Evolutionary conservation across 2,888 invertebrate species (phyloP).

Genomic region (Metacarcinus magister): DNA sequence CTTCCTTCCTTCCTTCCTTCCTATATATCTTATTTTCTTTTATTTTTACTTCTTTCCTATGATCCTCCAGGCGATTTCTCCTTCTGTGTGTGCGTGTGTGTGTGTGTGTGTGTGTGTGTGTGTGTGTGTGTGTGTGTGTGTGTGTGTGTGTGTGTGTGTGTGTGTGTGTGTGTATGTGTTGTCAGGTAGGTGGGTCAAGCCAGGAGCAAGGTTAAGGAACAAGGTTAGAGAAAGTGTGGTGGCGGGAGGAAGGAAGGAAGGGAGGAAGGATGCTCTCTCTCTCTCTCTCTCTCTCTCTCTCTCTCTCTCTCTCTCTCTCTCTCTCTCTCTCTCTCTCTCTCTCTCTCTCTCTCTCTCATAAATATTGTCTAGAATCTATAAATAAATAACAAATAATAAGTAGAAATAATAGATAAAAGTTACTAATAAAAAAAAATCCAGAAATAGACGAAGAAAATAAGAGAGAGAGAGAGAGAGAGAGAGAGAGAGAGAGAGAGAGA

Average conservation of each 20-base stretch:
- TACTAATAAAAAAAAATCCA: not conserved
- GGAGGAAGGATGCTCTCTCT: slow-evolving; percentile 33
- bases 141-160: slow-evolving; percentile 52
- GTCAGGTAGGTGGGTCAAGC: not conserved
- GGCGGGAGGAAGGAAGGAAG: no score
- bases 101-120: slow-evolving; percentile 60
- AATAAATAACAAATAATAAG: not conserved
- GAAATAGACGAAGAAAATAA: not conserved
- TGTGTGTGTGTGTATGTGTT: slow-evolving; percentile 15
- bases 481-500: slow-evolving; percentile 8
- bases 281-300: slow-evolving; percentile 10
- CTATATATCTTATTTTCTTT: not conserved
- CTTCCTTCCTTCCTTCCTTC: not conserved
- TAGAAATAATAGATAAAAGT: not conserved
- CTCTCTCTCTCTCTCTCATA: not conserved
- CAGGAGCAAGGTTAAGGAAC: slow-evolving; percentile 40
- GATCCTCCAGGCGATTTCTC: not conserved
- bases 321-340: not conserved
- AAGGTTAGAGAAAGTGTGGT: slow-evolving; percentile 49
- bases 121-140: slow-evolving; percentile 52
- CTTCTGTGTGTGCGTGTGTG: not conserved
- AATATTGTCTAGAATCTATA: not conserved
- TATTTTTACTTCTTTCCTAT: not conserved
- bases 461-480: not conserved
- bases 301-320: slow-evolving; percentile 33